Evolutionary conservation across 2,113 vertebrate species (phyloP), one percentile per base, ranked within the genome.

Genomic region (Aepyceros melampus): DNA sequence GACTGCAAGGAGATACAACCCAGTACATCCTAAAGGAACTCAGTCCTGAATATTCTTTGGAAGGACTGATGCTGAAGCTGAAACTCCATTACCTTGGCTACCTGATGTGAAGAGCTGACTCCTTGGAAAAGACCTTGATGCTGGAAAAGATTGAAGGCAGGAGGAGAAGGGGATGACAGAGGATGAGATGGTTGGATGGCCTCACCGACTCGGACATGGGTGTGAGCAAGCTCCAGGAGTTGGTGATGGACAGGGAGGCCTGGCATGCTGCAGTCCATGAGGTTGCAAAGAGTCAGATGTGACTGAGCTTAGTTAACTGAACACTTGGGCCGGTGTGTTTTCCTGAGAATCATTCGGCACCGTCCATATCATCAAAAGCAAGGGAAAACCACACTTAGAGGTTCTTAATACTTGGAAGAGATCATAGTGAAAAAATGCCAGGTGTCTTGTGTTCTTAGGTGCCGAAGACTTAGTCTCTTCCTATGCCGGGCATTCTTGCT

Each of bases 371-470:
- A 5, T 53, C 13, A 9, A 7, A 60, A 76, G 53, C 53, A 36
- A n/a, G 71, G 43, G 15, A n/a, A 58, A 17, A 29, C 6, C 2
- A 12, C 8, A 12, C 47, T 8, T 11, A 3, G 6, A 12, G 0
- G 31, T 76, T 3, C 45, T 25, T 4, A 4, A 2, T 5, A 0
- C 36, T 45, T 4, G 36, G 13, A 3, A 55, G 47, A 83, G 53
- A 21, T 55, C 29, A 2, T 0, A 0, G n/a, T 47, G 87, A 6
- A 2, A 33, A 29, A 21, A 1, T 7, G 1, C 0, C 13, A 6
- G 64, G 11, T 13, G 31, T 53, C 49, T 40, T 7, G 25, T 23
- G 3, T n/a, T 11, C n/a, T 71, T 27, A 1, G 15, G 21, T 5
- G 21, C 56, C 51, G 1, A 0, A 33, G 27, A 15, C 17, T 1